Evolutionary conservation across 2,113 vertebrate species (phyloP).

Genomic region (Antennarius striatus): DNA sequence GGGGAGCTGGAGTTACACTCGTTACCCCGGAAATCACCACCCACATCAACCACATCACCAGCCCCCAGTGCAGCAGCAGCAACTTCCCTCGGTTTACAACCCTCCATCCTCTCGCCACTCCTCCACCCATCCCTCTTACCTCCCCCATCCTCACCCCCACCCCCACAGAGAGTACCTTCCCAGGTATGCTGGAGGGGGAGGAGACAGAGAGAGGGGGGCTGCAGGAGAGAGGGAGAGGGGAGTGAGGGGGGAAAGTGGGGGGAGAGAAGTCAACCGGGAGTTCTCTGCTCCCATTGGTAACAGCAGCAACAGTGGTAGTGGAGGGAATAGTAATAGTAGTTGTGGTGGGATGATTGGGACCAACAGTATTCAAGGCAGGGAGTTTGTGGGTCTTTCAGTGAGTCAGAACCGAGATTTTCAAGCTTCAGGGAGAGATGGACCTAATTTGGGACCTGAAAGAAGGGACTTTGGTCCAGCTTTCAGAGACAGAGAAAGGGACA

Average conservation of each 20-base stretch:
- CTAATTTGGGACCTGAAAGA: constrained; percentile 69
- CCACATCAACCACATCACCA: constrained; percentile 78
- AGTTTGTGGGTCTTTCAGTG: constrained; percentile 69
- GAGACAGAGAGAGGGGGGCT: constrained; percentile 70
- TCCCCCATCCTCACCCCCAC: constrained; percentile 79
- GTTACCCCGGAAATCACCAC: constrained; percentile 82
- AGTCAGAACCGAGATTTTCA: constrained; percentile 77
- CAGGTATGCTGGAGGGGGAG: constrained; percentile 78
- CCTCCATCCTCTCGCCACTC: constrained; percentile 81
- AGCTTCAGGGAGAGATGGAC: constrained; percentile 72
- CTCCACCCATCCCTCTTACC: constrained; percentile 77
- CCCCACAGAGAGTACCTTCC: constrained; percentile 81
- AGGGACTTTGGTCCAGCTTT: constrained; percentile 79
- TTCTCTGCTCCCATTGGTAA: constrained; percentile 69
- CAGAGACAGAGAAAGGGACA: constrained; percentile 68
- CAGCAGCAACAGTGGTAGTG: constrained; percentile 63
- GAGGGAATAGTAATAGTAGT: constrained; percentile 54
- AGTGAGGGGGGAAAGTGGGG: constrained; percentile 77
- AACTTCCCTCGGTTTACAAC: constrained; percentile 83
- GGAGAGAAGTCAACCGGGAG: constrained; percentile 74
- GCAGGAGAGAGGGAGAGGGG: constrained; percentile 76
- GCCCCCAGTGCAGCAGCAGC: constrained; percentile 82
- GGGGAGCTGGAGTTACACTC: constrained; percentile 80
- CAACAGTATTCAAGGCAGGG: constrained; percentile 67
- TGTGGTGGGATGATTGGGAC: constrained; percentile 62